Percentiles rank a stretch among this genome's conserved stretches.
Conservation (phyloP, 2,888 invertebrate species). For the Atrina japonica region DNA sequence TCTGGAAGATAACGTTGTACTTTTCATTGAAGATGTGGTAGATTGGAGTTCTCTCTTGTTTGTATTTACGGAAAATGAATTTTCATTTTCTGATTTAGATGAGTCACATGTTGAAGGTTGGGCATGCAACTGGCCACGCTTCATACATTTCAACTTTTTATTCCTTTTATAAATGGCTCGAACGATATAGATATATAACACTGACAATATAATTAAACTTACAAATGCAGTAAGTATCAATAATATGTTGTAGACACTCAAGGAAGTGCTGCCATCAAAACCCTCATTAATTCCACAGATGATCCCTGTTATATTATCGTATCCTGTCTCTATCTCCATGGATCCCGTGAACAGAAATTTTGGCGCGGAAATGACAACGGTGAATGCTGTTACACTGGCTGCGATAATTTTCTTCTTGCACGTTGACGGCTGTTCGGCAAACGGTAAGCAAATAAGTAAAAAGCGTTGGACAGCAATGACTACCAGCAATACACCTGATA, state of each 20-base stretch:
- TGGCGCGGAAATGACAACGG: slow-evolving; percentile 7
- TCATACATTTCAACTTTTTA: not conserved
- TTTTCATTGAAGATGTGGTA: not conserved
- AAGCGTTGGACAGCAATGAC: slow-evolving; percentile 23
- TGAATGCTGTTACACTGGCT: not conserved
- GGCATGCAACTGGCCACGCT: too few relatives aligned
- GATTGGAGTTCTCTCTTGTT: slow-evolving; percentile 3
- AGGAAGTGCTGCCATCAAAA: not conserved
- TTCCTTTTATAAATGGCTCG: slow-evolving; percentile 16
- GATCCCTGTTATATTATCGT: slow-evolving; percentile 4
- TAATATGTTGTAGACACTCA: not conserved
- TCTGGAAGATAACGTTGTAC: too few relatives aligned
- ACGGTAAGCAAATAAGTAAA: slow-evolving; percentile 14
- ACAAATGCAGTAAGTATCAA: not conserved
- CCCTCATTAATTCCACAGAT: slow-evolving; percentile 17
- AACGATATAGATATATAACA: slow-evolving; percentile 10
- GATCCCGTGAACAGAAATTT: slow-evolving; percentile 19
- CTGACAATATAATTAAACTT: not conserved
- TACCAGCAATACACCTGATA: slow-evolving; percentile 12
- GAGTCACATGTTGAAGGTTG: not conserved
- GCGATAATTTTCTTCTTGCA: not conserved
- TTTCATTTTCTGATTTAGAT: not conserved
- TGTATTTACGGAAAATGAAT: too few relatives aligned
- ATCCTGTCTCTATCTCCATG: not conserved
- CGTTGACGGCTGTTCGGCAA: not conserved